A percentile compares a stretch with the other conserved stretches of the same genome.
These are phyloP conservation scores for Clostera curtula DNA, from an alignment of 2,888 invertebrate species.

Conservation along the genomic window DNA sequence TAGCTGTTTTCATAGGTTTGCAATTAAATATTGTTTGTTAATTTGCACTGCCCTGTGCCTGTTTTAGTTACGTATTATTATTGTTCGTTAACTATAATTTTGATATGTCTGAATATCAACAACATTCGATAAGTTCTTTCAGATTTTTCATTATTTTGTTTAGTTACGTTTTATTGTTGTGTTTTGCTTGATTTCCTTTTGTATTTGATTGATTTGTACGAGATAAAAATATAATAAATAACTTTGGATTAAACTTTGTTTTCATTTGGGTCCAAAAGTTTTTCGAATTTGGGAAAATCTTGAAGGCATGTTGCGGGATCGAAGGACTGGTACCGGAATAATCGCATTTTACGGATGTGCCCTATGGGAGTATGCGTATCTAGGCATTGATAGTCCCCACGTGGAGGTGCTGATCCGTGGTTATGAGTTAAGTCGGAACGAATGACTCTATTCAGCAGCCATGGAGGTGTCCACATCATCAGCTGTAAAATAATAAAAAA, in stretches of 20 bases:
- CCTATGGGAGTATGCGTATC: constrained; percentile 65
- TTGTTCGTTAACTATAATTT: too few species aligned
- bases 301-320: constrained; percentile 53
- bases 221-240: constrained; percentile 24
- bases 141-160: too few species aligned
- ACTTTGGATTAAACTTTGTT: constrained; percentile 24
- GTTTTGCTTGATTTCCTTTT: constrained; percentile 12
- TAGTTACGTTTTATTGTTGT: constrained; percentile 11
- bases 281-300: constrained; percentile 39
- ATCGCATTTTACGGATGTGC: constrained; percentile 53
- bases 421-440: constrained; percentile 63
- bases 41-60: too few species aligned
- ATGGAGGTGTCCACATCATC: constrained; percentile 47
- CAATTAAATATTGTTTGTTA: too few species aligned
- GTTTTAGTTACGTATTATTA: too few species aligned
- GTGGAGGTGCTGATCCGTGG: constrained; percentile 58
- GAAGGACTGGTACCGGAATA: constrained; percentile 55
- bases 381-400: constrained; percentile 58
- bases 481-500: too few species aligned
- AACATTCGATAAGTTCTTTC: too few species aligned
- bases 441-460: constrained; percentile 61
- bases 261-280: constrained; percentile 27
- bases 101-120: too few species aligned
- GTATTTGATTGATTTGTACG: constrained; percentile 13
- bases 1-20: too few species aligned